phyloP scores from a whole-genome alignment of 2,797 vertebrate genomes.

The Morus bassanus region DNA sequence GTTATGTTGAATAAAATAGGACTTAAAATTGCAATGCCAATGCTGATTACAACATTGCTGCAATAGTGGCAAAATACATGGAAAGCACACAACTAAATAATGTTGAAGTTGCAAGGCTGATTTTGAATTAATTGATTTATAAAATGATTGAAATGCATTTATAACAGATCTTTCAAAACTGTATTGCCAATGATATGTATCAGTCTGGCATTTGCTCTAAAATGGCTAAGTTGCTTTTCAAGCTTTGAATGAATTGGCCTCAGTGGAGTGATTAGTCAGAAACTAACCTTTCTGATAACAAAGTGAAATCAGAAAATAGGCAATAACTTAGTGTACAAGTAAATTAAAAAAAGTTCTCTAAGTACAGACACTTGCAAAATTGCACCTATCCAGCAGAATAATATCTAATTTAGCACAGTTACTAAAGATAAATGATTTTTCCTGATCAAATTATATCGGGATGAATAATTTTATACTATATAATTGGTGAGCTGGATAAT shows the following conservation, averaged over 20 bases:
- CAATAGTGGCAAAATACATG: neutral
- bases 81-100: slow-evolving; percentile 19
- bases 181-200: slow-evolving; percentile 24
- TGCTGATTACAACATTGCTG: neutral
- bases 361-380: slow-evolving; percentile 68
- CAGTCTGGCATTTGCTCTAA: slow-evolving; percentile 50
- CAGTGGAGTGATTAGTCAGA: slow-evolving; percentile 66
- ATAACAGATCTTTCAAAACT: slow-evolving; percentile 27
- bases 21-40: neutral
- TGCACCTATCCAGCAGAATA: slow-evolving; percentile 68
- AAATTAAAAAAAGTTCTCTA: slow-evolving; percentile 64
- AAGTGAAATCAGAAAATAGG: slow-evolving; percentile 65
- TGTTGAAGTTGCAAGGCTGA: slow-evolving; percentile 12
- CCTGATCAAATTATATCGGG: slow-evolving; percentile 79
- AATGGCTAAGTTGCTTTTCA: slow-evolving; percentile 62
- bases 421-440: slow-evolving; percentile 79
- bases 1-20: neutral
- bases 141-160: slow-evolving; percentile 40
- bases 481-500: slow-evolving; percentile 82
- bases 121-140: slow-evolving; percentile 64
- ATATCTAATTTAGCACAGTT: slow-evolving; percentile 77
- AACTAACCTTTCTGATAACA: slow-evolving; percentile 70
- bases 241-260: slow-evolving; percentile 57
- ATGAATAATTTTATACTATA: slow-evolving; percentile 80
- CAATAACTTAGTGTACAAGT: slow-evolving; percentile 66